phyloP scores from a whole-genome alignment of 2,888 invertebrate genomes.

The Herminia tarsipennalis region DNA sequence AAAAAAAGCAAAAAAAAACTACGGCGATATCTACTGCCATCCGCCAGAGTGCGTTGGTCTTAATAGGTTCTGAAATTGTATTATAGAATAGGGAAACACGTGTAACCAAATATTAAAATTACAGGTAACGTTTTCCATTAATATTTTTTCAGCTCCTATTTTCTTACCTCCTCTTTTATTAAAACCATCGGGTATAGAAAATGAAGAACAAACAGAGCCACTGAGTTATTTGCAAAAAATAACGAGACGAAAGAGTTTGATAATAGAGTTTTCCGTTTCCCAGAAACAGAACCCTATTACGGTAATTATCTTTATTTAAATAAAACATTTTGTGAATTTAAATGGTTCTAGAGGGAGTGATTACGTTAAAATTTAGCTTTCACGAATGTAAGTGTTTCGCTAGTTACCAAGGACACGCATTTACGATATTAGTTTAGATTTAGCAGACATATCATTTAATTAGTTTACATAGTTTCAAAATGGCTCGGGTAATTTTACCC shows the following conservation, averaged over 20 bases:
- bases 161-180: background rate
- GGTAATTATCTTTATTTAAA: slow-evolving; percentile 11
- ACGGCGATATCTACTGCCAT: no score
- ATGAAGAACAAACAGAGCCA: slow-evolving; percentile 3
- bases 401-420: slow-evolving; percentile 28
- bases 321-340: slow-evolving; percentile 14
- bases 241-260: slow-evolving; percentile 9
- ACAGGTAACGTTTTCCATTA: background rate
- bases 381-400: slow-evolving; percentile 6
- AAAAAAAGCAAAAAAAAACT: no score
- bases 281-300: background rate
- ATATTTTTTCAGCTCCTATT: background rate
- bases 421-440: slow-evolving; percentile 18
- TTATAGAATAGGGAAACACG: no score
- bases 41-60: no score
- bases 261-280: slow-evolving; percentile 14
- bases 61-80: no score
- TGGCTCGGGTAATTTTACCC: background rate
- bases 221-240: slow-evolving; percentile 6
- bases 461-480: slow-evolving; percentile 2
- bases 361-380: slow-evolving; percentile 20
- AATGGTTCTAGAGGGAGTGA: slow-evolving; percentile 12
- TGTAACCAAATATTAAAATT: no score
- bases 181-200: background rate
- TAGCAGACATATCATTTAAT: slow-evolving; percentile 5